Base-by-base conservation (phyloP, 2,113 vertebrate species). In the Taurulus bubalis region DNA sequence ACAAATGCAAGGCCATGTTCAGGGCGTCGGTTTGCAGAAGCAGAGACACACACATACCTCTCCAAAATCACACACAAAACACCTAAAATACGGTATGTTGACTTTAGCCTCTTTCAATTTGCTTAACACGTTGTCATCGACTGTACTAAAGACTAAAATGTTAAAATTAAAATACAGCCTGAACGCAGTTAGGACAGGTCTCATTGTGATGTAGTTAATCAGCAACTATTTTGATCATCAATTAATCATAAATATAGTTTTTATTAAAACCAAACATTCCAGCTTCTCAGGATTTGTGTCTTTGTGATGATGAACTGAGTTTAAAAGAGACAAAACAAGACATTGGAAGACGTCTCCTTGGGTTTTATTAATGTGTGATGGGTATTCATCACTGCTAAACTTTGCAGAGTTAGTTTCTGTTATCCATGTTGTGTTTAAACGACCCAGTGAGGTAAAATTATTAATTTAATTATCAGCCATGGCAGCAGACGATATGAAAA, bases 391-490 rank as follows among this genome's bases (percentile, higher is more conserved):
- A 38, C 58, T 58, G 11, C 22, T 12, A 18, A 53, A 45, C 36
- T 64, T 30, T 58, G 36, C 30, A 73, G 14, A 49, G 49, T 24
- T 24, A 60, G 9, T 72, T 72, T 64, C 65, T 64, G 6, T 71
- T 67, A 83, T 77, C 71, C 32, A 66, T 45, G 8, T 72, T 58
- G 4, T 75, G 20, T 71, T 83, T 45, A 32, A 26, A 15, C 15
- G 18, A 36, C 30, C 34, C 56, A 53, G 7, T 14, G 15, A 63
- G 22, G 14, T 34, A 40, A 67, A 82, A 66, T 58, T 22, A 3
- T 34, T 32, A 77, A 16, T 71, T 75, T 67, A 34, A 34, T 34
- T 34, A 34, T 79, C 67, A 63, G 62, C 69, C 22, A 10, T 34
- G 36, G 62, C 53, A 56, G 75, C 75, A 34, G 66, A 67, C 2